Evolutionary conservation across 1,140 invertebrate genomes (phyloP), one percentile per base, ranked within the genome.

Genomic region (Manduca sexta): DNA sequence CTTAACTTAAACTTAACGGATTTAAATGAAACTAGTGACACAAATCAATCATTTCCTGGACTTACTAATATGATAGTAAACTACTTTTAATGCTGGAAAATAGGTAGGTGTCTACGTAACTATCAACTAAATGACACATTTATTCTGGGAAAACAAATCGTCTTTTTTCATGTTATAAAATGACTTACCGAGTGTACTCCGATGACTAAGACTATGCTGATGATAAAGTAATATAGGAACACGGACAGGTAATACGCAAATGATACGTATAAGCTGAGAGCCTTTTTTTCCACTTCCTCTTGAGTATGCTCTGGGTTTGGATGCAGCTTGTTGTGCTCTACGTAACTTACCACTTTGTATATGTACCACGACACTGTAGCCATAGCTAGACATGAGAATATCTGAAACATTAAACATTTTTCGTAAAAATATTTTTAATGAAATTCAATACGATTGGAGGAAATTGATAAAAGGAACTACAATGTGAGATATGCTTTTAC

Each of bases 131-230:
- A n/a, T n/a, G n/a, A n/a, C n/a, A n/a, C n/a, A n/a, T n/a, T n/a
- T n/a, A n/a, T n/a, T n/a, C n/a, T n/a, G n/a, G n/a, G n/a, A n/a
- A n/a, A n/a, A n/a, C n/a, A n/a, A n/a, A n/a, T n/a, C n/a, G n/a
- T n/a, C n/a, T n/a, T n/a, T n/a, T 17, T 35, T 35, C 11, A n/a
- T 14, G 4, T 5, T n/a, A n/a, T 35, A 7, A 40, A 40, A 18
- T 17, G 2, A 56, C 69, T 60, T 53, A 84, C 80, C 58, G 35
- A 52, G 63, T 80, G 80, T 1, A 76, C 59, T 3, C 78, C 80
- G 21, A 79, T 43, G 18, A 84, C 50, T 3, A 84, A 56, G n/a
- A 84, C 16, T 2, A 80, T 1, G 30, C 66, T 74, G 13, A 82
- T 74, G n/a, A 71, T 47, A 2, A 77, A 40, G 40, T 71, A 70